Base-by-base conservation (phyloP, 2,113 vertebrate species). In the Scomber japonicus region DNA sequence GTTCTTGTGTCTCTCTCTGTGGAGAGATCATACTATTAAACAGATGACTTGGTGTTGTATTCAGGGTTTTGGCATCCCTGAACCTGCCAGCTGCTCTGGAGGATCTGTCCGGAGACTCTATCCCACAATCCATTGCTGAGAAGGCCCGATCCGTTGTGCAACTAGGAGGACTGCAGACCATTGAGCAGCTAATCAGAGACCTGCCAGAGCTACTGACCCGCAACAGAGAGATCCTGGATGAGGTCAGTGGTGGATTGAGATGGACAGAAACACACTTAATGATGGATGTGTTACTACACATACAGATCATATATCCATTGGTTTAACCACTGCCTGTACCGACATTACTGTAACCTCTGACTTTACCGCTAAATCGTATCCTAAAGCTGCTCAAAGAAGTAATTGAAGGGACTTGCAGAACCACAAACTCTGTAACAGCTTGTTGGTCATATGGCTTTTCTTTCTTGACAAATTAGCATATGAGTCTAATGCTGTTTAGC, bases 51-150 rank as follows among this genome's bases (percentile, higher is more conserved):
- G 6, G 21, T 21, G 21, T 21, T 82, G 24, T 35, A 65, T 27
- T 13, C 83, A 98, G 98, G 71, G 97, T 99, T 30, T 91, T 99
- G 93, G 98, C 98, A 3, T 99, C 98, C 46, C 95, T 99, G 55
- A 99, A 99, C 89, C 96, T 99, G 78, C 98, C 98, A 55, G 98
- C 98, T 73, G 98, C 98, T 46, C 95, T 99, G 1, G 98, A 99
- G 93, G 98, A 99, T 53, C 92, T 99, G 24, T 98, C 98, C 69
- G 98, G 98, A 61, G 97, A 99, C 85, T 96, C 96, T 0, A 94
- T 99, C 83, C 98, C 98, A 87, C 97, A 97, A 88, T 99, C 98
- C 77, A 99, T 99, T 88, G 85, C 96, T 85, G 97, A 97, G 63
- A 99, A 99, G 83, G 96, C 98, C 1, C 95, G 94, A 12, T 94